Conservation (phyloP, 2,797 vertebrate species). For the Geotrypetes seraphini region DNA sequence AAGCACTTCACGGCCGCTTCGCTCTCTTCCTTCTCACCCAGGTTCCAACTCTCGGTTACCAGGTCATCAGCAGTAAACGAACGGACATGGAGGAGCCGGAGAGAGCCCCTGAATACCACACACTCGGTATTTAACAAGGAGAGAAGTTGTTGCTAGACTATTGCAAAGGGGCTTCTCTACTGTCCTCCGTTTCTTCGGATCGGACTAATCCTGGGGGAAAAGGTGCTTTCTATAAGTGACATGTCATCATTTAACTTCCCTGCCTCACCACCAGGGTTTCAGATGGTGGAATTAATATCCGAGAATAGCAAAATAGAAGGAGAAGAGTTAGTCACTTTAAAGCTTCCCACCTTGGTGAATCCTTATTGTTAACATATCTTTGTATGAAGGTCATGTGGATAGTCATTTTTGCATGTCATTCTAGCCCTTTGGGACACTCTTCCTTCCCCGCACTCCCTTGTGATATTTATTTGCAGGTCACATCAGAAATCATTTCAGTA, state of each 20-base stretch:
- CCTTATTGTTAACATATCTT: no score
- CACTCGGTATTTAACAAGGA: no score
- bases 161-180: conserved; percentile 11
- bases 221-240: conserved; percentile 43
- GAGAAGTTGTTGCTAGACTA: conserved; percentile 15
- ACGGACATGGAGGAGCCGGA: conserved; percentile 5
- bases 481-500: no score
- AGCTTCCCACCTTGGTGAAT: no score
- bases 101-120: no score
- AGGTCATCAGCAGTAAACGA: conserved; percentile 24
- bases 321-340: conserved; percentile 17
- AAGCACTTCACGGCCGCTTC: conserved; percentile 38
- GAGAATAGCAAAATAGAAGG: no score
- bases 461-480: no score
- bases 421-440: no score
- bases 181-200: conserved; percentile 28
- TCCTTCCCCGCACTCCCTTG: no score
- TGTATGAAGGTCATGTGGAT: no score
- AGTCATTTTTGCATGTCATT: no score
- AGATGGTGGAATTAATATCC: no score
- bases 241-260: conserved; percentile 34
- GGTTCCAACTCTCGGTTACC: conserved; percentile 22
- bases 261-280: conserved; percentile 26
- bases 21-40: conserved; percentile 51
- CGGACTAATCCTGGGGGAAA: conserved; percentile 13